Conservation (phyloP, 92 coral and sea anemone species). For the Epizoanthus scotinus region DNA sequence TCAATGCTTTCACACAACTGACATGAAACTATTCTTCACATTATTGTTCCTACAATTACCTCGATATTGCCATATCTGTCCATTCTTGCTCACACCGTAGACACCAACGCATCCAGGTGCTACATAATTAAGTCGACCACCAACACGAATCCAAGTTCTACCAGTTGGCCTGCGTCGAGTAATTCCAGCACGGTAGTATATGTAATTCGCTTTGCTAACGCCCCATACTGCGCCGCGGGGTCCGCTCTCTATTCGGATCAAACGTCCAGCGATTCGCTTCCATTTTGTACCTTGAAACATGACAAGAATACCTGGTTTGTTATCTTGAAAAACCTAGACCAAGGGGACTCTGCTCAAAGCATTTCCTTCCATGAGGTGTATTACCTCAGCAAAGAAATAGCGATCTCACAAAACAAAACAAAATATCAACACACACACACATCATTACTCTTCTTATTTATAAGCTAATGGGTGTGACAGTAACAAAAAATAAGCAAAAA, state of each 20-base stretch:
- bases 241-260: constrained; percentile 36
- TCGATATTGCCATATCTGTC: constrained; percentile 29
- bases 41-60: not conserved
- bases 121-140: constrained; percentile 16
- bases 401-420: too few relatives aligned
- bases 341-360: too few relatives aligned
- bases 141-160: constrained; percentile 13
- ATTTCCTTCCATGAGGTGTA: not conserved
- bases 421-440: too few relatives aligned
- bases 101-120: constrained; percentile 31
- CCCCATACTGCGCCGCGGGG: constrained; percentile 37
- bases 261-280: constrained; percentile 32
- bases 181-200: constrained; percentile 32
- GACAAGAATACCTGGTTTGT: too few relatives aligned
- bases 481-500: too few relatives aligned
- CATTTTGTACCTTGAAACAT: not conserved
- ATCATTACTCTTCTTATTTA: too few relatives aligned
- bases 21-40: too few relatives aligned
- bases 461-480: too few relatives aligned
- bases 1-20: too few relatives aligned
- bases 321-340: not conserved
- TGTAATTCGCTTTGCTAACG: not conserved
- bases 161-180: constrained; percentile 22
- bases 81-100: constrained; percentile 26
- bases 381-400: not conserved